Percentiles rank a stretch among this genome's conserved stretches.
phyloP scores from a whole-genome alignment of 92 coral and sea anemone species.

The Pocillopora grandis region DNA sequence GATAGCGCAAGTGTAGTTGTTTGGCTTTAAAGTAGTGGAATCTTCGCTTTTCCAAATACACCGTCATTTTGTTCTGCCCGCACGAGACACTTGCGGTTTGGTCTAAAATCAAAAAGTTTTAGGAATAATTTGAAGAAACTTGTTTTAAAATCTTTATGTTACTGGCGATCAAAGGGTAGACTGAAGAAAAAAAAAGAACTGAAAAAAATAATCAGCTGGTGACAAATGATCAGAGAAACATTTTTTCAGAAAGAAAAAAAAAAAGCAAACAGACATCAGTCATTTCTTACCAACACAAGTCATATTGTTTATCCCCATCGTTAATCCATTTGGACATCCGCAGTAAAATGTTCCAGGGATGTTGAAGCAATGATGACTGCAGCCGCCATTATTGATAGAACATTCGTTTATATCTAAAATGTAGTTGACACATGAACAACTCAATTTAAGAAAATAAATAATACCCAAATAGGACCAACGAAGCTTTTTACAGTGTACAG shows the following conservation, averaged over 20 bases:
- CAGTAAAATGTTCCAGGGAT: constrained; percentile 48
- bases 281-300: constrained; percentile 38
- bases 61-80: constrained; percentile 20
- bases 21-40: constrained; percentile 17
- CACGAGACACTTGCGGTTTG: constrained; percentile 30
- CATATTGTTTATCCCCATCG: constrained; percentile 43
- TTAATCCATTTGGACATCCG: constrained; percentile 45
- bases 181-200: no score
- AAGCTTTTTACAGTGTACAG: not conserved
- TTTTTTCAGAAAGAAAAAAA: no score
- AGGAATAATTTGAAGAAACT: not conserved
- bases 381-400: constrained; percentile 40
- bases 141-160: not conserved
- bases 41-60: constrained; percentile 13
- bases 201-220: no score
- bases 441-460: no score
- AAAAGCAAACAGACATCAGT: not conserved
- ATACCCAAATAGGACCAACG: no score
- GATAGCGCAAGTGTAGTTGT: constrained; percentile 25
- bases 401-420: constrained; percentile 40
- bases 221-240: no score
- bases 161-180: no score
- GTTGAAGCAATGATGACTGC: constrained; percentile 49
- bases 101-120: constrained; percentile 4
- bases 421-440: not conserved